These are phyloP conservation scores for Apodemus speciosus DNA, from an alignment of 2,113 vertebrate genomes.

Conservation along the genomic window DNA sequence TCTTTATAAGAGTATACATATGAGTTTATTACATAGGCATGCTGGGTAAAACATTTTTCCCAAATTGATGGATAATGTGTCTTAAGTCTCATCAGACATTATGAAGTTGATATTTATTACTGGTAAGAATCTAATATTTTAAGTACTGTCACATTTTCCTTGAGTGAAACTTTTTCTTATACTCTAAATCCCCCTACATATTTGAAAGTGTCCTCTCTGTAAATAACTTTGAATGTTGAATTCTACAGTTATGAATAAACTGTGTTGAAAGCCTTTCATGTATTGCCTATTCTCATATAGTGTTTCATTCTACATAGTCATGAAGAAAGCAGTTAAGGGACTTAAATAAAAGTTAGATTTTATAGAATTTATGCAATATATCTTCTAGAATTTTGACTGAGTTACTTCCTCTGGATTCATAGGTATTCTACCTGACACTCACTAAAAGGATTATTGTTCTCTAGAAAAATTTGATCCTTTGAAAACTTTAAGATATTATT, in stretches of 20 bases:
- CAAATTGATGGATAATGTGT: not conserved
- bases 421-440: not conserved
- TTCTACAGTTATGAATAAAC: rapidly evolving
- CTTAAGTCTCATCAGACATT: not conserved
- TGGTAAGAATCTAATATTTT: not conserved
- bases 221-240: not conserved
- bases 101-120: not conserved
- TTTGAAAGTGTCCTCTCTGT: not conserved
- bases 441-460: not conserved
- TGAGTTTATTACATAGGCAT: not conserved
- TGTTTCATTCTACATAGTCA: not conserved
- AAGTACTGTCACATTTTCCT: not conserved
- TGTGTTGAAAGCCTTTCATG: not conserved
- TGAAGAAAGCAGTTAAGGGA: not conserved
- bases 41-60: not conserved
- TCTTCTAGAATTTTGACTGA: not conserved
- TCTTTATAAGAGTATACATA: not conserved
- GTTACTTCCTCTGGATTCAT: not conserved
- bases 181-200: not conserved
- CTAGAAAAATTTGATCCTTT: not conserved
- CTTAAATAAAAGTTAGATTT: not conserved
- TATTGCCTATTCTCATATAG: not conserved
- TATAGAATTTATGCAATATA: not conserved
- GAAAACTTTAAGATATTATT: not conserved
- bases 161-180: not conserved